Base-by-base conservation (phyloP, 2,113 vertebrate species). In the Rhipidura dahli region DNA sequence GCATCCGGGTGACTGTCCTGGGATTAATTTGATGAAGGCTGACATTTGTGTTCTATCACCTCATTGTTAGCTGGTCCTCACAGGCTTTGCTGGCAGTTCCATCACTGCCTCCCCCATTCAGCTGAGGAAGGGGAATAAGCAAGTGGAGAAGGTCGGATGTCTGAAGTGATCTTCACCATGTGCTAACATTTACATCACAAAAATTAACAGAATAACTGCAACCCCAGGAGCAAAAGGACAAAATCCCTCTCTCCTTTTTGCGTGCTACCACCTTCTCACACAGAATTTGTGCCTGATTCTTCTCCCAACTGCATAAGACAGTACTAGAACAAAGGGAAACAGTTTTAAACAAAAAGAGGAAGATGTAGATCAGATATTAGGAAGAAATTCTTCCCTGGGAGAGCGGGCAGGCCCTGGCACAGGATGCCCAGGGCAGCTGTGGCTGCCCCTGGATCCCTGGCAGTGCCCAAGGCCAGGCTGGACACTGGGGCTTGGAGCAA, bases 11-110 rank as follows among this genome's bases (percentile, higher is more conserved):
- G 92, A 76, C 89, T 96, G 89, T 92, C 82, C 71, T 83, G 96
- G 96, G 96, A 90, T 95, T 95, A 76, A 91, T 84, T 60, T 72
- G 93, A 87, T 93, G 90, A 94, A 86, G 87, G 79, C 69, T 86
- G 95, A 93, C 89, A 93, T 97, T 92, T 93, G 82, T 57, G 54
- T 91, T 13, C 80, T 94, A 65, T 96, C 96, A 92, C 72, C 94
- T 94, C 93, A 75, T 96, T 93, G 94, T 94, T 93, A 73, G 85
- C 90, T 76, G 71, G 7, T 69, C 95, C 65, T 96, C 91, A 40
- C 61, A 77, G 92, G 73, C 83, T 66, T 87, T 83, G 57, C 11
- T 94, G 94, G 86, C 95, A 95, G 84, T 9, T 87, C 82, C 19
- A 4, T 13, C 37, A 42, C 71, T 40, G 6, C 78, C 51, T 83